A percentile compares a stretch with the other conserved stretches of the same genome.
phyloP scores from a whole-genome alignment of 2,888 invertebrate genomes.

The Melanotus villosus region DNA sequence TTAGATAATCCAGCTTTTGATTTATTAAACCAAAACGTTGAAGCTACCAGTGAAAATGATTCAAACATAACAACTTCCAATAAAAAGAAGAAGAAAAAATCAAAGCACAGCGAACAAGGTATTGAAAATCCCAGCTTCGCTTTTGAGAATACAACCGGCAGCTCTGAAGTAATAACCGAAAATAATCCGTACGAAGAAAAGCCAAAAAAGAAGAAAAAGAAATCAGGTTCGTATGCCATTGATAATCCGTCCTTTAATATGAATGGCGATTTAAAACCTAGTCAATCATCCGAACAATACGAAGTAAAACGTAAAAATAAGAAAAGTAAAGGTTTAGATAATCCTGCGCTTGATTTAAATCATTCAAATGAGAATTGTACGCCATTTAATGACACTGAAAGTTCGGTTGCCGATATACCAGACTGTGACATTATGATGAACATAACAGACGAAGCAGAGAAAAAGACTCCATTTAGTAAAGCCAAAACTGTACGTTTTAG shows the following conservation, averaged over 20 bases:
- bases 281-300: not conserved
- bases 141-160: conserved; percentile 18
- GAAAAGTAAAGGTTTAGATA: conserved; percentile 19
- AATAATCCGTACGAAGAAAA: conserved; percentile 49
- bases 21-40: not conserved
- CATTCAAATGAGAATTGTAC: not conserved
- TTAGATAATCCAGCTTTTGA: conserved; percentile 43
- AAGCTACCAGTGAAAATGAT: conserved; percentile 31
- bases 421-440: conserved; percentile 49
- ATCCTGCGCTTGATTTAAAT: conserved; percentile 13
- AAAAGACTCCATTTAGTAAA: not conserved
- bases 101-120: not conserved
- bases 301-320: conserved; percentile 23
- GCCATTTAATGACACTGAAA: not conserved
- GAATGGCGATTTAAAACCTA: conserved; percentile 8
- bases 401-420: conserved; percentile 44
- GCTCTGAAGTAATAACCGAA: conserved; percentile 36
- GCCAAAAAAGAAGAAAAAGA: conserved; percentile 50
- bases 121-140: conserved; percentile 26
- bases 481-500: conserved; percentile 58
- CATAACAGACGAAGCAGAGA: conserved; percentile 40
- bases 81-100: conserved; percentile 44
- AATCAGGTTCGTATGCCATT: not conserved
- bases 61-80: too few relatives aligned
- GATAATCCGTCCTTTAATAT: conserved; percentile 13